Conservation (phyloP, 2,113 vertebrate species). For the Polypterus bichir region DNA sequence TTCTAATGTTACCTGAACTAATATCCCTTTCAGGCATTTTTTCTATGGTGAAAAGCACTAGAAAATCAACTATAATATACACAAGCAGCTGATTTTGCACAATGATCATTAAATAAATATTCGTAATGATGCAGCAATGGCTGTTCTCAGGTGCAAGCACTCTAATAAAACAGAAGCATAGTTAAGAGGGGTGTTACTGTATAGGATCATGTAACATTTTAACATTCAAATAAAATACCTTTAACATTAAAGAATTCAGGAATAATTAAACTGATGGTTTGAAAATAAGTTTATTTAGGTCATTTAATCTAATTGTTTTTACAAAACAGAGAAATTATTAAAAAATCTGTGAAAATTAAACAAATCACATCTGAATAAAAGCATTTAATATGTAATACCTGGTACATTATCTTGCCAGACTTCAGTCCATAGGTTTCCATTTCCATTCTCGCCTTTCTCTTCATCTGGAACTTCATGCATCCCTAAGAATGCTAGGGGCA, state of each 20-base stretch:
- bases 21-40: no score
- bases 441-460: slow-evolving; percentile 72
- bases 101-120: no score
- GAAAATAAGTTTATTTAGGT: neutral
- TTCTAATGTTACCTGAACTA: no score
- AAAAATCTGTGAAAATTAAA: neutral
- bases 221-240: slow-evolving; percentile 10
- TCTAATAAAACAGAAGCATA: no score
- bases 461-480: slow-evolving; percentile 87
- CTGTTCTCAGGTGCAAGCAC: no score
- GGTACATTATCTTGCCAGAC: slow-evolving; percentile 97
- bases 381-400: slow-evolving; percentile 44
- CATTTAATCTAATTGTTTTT: neutral
- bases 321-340: neutral
- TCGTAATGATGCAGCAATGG: no score
- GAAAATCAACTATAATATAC: no score
- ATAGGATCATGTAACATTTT: no score
- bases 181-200: no score
- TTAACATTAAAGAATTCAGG: no score
- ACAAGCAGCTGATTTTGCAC: no score
- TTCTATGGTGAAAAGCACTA: no score
- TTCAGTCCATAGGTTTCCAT: slow-evolving; percentile 75
- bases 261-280: neutral
- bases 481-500: slow-evolving; percentile 87
- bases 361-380: neutral